phyloP scores from a whole-genome alignment of 2,888 invertebrate species.

The Orthonevra nobilis region DNA sequence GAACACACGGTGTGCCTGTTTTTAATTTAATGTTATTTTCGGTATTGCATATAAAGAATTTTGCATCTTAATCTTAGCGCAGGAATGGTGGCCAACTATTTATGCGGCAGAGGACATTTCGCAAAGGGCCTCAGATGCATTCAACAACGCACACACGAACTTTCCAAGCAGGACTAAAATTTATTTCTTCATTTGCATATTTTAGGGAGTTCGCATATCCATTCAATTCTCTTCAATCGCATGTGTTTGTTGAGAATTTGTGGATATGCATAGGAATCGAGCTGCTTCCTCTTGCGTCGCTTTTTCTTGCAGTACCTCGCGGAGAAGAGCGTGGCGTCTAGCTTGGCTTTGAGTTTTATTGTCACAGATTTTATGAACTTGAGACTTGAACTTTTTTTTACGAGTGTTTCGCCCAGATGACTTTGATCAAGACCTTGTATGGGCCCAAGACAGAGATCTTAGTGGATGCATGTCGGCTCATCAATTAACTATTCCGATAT shows the following conservation, averaged over 20 bases:
- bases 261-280: constrained; percentile 74
- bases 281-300: constrained; percentile 72
- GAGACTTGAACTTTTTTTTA: constrained; percentile 53
- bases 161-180: constrained; percentile 76
- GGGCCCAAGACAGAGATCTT: constrained; percentile 17
- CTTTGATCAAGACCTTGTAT: constrained; percentile 58
- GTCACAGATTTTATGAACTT: constrained; percentile 58
- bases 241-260: constrained; percentile 75
- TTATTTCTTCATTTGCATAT: constrained; percentile 81
- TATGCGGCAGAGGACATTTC: constrained; percentile 54
- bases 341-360: constrained; percentile 32
- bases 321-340: constrained; percentile 34
- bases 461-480: constrained; percentile 50
- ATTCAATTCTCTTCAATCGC: constrained; percentile 68
- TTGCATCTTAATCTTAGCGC: constrained; percentile 79
- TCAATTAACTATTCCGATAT: constrained; percentile 67
- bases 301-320: constrained; percentile 52
- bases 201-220: constrained; percentile 79
- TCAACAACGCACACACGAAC: constrained; percentile 1
- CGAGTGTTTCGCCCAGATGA: constrained; percentile 42
- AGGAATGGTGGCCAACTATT: constrained; percentile 59
- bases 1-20: constrained; percentile 75
- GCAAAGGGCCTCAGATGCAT: constrained; percentile 49
- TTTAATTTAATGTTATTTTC: constrained; percentile 80
- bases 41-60: constrained; percentile 80